phyloP scores from a whole-genome alignment of 1,140 invertebrate genomes.

The Lasioglossum albipes region DNA sequence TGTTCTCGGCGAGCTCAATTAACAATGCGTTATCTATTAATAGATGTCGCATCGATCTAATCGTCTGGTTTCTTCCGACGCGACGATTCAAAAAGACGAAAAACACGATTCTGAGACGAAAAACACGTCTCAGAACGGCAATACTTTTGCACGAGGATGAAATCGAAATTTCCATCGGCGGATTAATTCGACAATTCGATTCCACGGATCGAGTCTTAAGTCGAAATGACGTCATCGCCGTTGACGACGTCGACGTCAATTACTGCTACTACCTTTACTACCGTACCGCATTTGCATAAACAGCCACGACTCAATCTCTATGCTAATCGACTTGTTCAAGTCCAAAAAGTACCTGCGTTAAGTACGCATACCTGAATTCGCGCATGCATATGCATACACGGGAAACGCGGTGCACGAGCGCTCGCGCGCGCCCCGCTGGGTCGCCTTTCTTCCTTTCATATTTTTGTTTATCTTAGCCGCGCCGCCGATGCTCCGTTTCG shows the following conservation, averaged over 20 bases:
- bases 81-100: too few relatives aligned
- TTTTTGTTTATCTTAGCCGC: not conserved
- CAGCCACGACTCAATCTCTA: slow-evolving; percentile 79
- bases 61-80: not conserved
- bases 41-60: not conserved
- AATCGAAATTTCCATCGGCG: not conserved
- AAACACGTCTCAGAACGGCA: not conserved
- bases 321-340: slow-evolving; percentile 77
- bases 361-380: slow-evolving; percentile 35
- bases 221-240: slow-evolving; percentile 38
- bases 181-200: slow-evolving; percentile 1
- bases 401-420: not conserved
- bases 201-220: slow-evolving; percentile 12
- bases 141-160: not conserved
- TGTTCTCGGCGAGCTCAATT: not conserved
- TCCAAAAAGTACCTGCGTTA: slow-evolving; percentile 70
- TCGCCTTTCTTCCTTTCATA: not conserved
- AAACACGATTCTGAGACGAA: too few relatives aligned
- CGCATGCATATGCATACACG: slow-evolving; percentile 14
- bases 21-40: not conserved
- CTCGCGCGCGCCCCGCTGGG: too few relatives aligned
- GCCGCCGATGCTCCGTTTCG: not conserved
- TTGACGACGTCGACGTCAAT: slow-evolving; percentile 53
- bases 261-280: slow-evolving; percentile 60
- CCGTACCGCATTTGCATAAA: slow-evolving; percentile 75